A percentile compares a stretch with the other conserved stretches of the same genome.
phyloP scores from a whole-genome alignment of 2,113 vertebrate genomes.

The Jaculus jaculus region DNA sequence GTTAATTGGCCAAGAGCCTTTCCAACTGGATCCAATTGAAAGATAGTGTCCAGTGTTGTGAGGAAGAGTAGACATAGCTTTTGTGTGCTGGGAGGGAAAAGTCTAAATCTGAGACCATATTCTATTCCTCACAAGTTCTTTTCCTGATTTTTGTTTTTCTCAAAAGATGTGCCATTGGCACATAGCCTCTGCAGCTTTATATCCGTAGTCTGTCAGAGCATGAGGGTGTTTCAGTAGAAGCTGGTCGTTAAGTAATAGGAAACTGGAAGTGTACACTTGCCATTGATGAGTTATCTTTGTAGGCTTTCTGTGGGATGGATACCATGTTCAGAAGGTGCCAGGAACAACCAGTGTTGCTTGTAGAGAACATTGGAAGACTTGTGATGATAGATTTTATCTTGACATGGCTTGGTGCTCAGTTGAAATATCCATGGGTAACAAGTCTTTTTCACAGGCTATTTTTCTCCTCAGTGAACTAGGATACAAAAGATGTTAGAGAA shows the following conservation, averaged over 20 bases:
- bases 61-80: neutral
- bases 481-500: neutral
- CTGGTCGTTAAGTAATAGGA: neutral
- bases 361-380: neutral
- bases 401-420: neutral
- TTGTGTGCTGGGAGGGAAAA: slow-evolving; percentile 2
- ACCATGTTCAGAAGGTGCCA: slow-evolving; percentile 12
- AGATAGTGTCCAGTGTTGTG: neutral
- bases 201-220: neutral
- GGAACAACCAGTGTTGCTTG: neutral
- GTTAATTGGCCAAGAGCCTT: slow-evolving; percentile 13
- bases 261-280: neutral
- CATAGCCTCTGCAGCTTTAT: neutral
- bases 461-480: neutral
- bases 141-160: neutral
- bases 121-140: neutral
- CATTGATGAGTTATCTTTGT: neutral
- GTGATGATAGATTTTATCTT: neutral
- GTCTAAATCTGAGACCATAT: slow-evolving; percentile 19
- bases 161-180: neutral
- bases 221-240: neutral
- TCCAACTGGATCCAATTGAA: neutral
- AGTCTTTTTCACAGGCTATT: neutral
- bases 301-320: neutral
- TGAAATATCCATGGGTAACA: neutral